Conservation (phyloP, 37 sponge, comb jelly and placozoan species). For the Tethya wilhelma region DNA sequence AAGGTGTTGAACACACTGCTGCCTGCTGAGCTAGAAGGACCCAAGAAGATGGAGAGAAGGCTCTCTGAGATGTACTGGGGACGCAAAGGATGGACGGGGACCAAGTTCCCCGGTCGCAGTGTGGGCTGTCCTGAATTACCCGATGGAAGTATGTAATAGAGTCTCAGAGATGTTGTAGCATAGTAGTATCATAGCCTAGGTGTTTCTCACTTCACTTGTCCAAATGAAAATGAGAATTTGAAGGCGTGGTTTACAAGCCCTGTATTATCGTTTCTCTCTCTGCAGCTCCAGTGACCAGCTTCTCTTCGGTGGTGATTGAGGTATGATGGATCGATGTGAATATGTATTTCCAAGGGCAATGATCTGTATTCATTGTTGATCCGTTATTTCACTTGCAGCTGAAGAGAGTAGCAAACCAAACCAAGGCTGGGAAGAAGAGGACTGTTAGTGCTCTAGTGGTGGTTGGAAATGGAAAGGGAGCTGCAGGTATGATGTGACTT, state of each 20-base stretch:
- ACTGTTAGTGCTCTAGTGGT: constrained; percentile 75
- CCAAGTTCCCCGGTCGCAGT: constrained; percentile 63
- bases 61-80: constrained; percentile 56
- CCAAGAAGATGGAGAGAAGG: neutral
- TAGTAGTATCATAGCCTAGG: no score
- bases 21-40: constrained; percentile 25
- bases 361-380: neutral
- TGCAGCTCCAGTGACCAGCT: constrained; percentile 61
- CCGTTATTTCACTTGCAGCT: constrained; percentile 26
- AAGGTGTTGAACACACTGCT: no score
- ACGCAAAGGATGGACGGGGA: constrained; percentile 77
- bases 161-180: neutral
- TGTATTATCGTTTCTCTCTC: neutral
- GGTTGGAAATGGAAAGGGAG: constrained; percentile 88
- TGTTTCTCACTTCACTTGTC: no score
- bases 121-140: constrained; percentile 86
- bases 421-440: constrained; percentile 68
- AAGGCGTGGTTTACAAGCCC: no score
- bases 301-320: constrained; percentile 75
- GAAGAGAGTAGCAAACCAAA: constrained; percentile 74
- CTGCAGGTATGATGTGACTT: constrained; percentile 46
- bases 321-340: neutral
- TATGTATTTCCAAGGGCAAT: neutral
- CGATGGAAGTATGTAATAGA: constrained; percentile 66
- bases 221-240: no score